A percentile compares a stretch with the other conserved stretches of the same genome.
Conservation (phyloP, 2,113 vertebrate species). For the Cranoglanis bouderius region DNA sequence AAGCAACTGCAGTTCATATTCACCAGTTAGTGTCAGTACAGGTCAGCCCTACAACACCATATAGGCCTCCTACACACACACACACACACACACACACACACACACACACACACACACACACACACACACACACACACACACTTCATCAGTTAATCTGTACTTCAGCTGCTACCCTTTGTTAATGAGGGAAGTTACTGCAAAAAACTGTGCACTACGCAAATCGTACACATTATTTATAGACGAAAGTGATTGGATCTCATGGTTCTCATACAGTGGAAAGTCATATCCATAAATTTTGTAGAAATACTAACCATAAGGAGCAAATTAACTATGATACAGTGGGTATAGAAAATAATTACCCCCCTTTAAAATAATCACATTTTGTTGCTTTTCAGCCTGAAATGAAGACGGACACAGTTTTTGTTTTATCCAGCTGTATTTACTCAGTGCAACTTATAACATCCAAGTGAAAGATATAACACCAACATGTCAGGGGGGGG, state of each 20-base stretch:
- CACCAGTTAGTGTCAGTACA: not conserved
- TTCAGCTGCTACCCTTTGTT: not conserved
- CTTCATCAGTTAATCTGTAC: not conserved
- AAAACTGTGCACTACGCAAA: not conserved
- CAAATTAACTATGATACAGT: too few species aligned
- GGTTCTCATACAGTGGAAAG: not conserved
- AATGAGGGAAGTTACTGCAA: not conserved
- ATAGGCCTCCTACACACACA: not conserved
- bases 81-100: constrained; percentile 17
- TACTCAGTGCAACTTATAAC: too few species aligned
- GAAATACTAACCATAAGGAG: not conserved
- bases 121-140: too few species aligned
- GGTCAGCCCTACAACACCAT: not conserved
- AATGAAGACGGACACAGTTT: too few species aligned
- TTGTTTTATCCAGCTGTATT: too few species aligned
- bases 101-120: constrained; percentile 1
- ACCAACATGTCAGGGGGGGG: too few species aligned
- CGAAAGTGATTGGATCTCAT: not conserved
- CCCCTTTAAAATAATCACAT: too few species aligned
- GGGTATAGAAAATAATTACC: too few species aligned
- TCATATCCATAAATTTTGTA: not conserved
- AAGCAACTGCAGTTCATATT: constrained; percentile 11
- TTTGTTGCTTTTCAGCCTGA: too few species aligned
- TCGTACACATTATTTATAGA: not conserved
- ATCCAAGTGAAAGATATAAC: too few species aligned